Evolutionary conservation across 2,888 invertebrate genomes (phyloP).

Genomic region (Rhingia rostrata): DNA sequence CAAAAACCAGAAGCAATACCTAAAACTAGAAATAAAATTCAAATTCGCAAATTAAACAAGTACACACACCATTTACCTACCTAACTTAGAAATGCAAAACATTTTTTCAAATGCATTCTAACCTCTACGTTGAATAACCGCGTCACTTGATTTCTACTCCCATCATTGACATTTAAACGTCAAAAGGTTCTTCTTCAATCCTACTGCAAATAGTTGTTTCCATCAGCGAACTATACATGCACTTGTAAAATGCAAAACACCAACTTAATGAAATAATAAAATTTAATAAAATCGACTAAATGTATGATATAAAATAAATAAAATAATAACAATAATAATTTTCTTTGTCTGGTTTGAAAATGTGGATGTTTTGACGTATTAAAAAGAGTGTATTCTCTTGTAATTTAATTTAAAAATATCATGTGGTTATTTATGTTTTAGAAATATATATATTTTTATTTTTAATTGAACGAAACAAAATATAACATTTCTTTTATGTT

Average conservation of each 20-base stretch:
- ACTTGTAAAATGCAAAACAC: constrained; percentile 9
- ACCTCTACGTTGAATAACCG: constrained; percentile 15
- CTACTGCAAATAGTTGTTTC: constrained; percentile 7
- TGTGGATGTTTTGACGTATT: constrained; percentile 75
- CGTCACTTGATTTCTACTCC: background rate
- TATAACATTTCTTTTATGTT: constrained; percentile 47
- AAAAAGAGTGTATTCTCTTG: constrained; percentile 55
- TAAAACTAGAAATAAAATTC: background rate
- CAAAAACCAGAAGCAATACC: too few relatives aligned
- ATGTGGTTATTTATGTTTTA: constrained; percentile 65
- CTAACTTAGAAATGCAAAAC: constrained; percentile 2
- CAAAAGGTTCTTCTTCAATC: background rate
- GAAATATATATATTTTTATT: constrained; percentile 31
- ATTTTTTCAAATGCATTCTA: constrained; percentile 6
- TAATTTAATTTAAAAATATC: constrained; percentile 31
- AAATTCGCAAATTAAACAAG: background rate
- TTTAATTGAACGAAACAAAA: constrained; percentile 52
- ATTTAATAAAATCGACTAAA: background rate
- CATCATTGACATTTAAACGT: background rate
- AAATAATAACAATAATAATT: constrained; percentile 34
- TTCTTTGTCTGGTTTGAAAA: constrained; percentile 73
- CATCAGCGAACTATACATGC: constrained; percentile 6
- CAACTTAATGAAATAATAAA: constrained; percentile 1
- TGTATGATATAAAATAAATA: constrained; percentile 38
- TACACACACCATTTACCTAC: constrained; percentile 34